Evolutionary conservation across 2,797 vertebrate species (phyloP).

Genomic region (Lagorchestes hirsutus): DNA sequence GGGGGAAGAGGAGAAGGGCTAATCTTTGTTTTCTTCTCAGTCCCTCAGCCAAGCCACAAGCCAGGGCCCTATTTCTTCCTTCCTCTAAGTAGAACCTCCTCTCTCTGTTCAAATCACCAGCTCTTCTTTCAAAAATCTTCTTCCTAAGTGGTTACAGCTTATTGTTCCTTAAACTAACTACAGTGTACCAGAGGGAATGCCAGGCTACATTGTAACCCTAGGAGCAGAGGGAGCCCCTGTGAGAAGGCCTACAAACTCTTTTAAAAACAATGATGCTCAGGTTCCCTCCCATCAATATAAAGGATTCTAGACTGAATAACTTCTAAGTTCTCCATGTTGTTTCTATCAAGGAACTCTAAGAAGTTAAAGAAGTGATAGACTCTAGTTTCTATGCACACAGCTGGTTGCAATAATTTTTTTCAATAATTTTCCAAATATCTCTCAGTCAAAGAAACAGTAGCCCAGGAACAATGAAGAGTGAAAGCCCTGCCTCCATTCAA

Average conservation of each 20-base stretch:
- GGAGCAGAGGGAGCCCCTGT: not conserved
- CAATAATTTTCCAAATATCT: conserved; percentile 23
- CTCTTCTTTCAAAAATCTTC: conserved; percentile 5
- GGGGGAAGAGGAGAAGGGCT: not conserved
- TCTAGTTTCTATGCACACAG: not conserved
- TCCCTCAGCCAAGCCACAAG: not conserved
- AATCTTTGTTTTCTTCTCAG: not conserved
- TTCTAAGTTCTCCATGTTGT: conserved; percentile 5
- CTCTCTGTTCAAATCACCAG: conserved; percentile 46
- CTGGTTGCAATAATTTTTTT: conserved; percentile 24
- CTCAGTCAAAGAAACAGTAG: not conserved
- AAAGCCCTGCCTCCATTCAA: not conserved
- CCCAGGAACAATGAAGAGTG: not conserved
- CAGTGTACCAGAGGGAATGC: conserved; percentile 32
- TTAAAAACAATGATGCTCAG: conserved; percentile 22
- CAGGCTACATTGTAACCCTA: conserved; percentile 24
- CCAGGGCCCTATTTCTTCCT: not conserved
- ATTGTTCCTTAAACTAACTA: conserved; percentile 27
- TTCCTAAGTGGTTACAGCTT: conserved; percentile 30
- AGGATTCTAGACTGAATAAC: conserved; percentile 31
- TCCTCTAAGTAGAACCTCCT: conserved; percentile 30
- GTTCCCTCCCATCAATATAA: conserved; percentile 40
- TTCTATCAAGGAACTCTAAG: conserved; percentile 42
- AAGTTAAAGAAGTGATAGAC: not conserved
- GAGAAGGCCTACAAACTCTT: conserved; percentile 40